Evolutionary conservation across 2,797 vertebrate genomes (phyloP).

Genomic region (Decapterus maruadsi): DNA sequence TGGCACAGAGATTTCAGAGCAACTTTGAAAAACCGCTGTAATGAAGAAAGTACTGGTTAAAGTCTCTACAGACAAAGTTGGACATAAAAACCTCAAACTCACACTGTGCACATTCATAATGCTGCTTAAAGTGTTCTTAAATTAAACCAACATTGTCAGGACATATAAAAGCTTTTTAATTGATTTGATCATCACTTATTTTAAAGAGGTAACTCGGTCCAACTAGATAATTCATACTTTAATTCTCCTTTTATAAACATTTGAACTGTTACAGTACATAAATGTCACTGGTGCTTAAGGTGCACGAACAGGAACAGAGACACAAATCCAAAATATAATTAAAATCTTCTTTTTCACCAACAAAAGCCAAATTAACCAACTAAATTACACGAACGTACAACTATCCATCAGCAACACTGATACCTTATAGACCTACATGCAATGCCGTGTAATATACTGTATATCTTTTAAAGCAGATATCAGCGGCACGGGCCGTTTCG

Average conservation of each 20-base stretch:
- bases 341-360: background rate
- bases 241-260: background rate
- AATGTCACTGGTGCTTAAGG: too few relatives aligned
- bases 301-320: background rate
- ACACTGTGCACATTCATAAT: background rate
- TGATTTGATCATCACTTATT: background rate
- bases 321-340: background rate
- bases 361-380: background rate
- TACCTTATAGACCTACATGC: background rate
- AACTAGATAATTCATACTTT: background rate
- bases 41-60: background rate
- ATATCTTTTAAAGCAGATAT: too few relatives aligned
- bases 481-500: too few relatives aligned
- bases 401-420: too few relatives aligned
- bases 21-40: background rate
- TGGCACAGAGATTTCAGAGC: background rate
- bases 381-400: background rate
- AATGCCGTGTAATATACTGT: background rate
- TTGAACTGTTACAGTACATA: background rate
- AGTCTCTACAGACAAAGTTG: background rate
- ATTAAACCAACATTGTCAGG: background rate
- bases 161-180: background rate
- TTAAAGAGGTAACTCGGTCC: background rate
- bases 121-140: background rate
- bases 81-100: background rate